A percentile compares a stretch with the other conserved stretches of the same genome.
These are phyloP conservation scores for Archips xylosteana DNA, from an alignment of 2,888 invertebrate species.

Conservation along the genomic window DNA sequence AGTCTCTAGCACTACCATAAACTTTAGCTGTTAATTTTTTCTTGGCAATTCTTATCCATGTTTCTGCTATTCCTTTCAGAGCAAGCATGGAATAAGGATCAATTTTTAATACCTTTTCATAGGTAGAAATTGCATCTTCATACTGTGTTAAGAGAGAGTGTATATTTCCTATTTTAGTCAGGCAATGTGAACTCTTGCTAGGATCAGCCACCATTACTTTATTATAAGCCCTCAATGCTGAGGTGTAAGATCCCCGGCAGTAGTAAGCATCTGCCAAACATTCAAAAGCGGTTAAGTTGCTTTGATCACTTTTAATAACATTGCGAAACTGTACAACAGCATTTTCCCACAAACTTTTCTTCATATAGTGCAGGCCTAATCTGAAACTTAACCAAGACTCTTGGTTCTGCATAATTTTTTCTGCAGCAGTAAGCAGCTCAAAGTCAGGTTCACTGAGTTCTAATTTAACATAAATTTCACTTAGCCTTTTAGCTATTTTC, in stretches of 20 bases:
- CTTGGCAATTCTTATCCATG: constrained; percentile 90
- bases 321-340: constrained; percentile 92
- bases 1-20: constrained; percentile 89
- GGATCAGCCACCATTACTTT: constrained; percentile 89
- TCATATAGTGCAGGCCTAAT: constrained; percentile 92
- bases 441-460: constrained; percentile 88
- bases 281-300: constrained; percentile 93
- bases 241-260: constrained; percentile 94
- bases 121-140: constrained; percentile 90
- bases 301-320: constrained; percentile 88
- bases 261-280: constrained; percentile 96
- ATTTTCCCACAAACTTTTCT: constrained; percentile 89
- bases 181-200: constrained; percentile 87
- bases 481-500: constrained; percentile 90
- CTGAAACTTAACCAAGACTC: constrained; percentile 93
- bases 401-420: constrained; percentile 75
- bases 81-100: constrained; percentile 68
- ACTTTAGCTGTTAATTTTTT: constrained; percentile 88
- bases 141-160: constrained; percentile 89
- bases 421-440: constrained; percentile 83
- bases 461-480: constrained; percentile 89
- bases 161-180: constrained; percentile 91
- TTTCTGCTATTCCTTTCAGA: constrained; percentile 92
- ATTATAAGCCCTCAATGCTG: constrained; percentile 95
- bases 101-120: constrained; percentile 69